Base-by-base conservation (phyloP, 2,888 invertebrate genomes). In the Leptothorax acervorum region DNA sequence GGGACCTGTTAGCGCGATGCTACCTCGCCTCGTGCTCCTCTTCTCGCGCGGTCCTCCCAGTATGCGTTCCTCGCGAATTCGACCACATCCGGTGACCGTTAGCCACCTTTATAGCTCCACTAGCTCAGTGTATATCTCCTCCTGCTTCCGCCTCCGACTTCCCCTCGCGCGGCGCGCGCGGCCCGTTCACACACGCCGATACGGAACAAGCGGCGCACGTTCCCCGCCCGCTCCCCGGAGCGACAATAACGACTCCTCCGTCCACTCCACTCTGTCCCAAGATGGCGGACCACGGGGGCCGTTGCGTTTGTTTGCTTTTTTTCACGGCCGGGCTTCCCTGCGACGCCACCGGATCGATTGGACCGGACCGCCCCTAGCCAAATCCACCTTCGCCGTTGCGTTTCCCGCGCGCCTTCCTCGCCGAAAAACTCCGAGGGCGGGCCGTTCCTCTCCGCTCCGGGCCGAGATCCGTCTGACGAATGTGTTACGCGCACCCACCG, bases 41-140 rank as follows among this genome's bases (percentile, higher is more conserved):
- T 71, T 91, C 88, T 89, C 85, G 86, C 88, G 89, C 86, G 85
- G 88, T 90, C 89, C 91, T 91, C 86, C 87, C 90, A 88, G 83
- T 87, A 83, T 85, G 85, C 82, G 85, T 88, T 75, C 82, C 88
- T 85, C 71, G 90, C 87, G 83, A 88, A 87, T 88, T 91, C 87
- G 87, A 85, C 92, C 91, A 93, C 93, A 93, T 93, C 90, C 93
- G 93, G 89, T 90, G 92, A 93, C 91, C 92, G 90, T 91, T 76
- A 88, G 91, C 85, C 91, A 91, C 91, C 90, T 9, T 78, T 78
- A 76, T 78, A 76, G 23, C 66, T n/a, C 28, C 28, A 11, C 6
- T 42, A 81, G 23, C 23, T 23, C 23, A 23, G 23, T 23, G 23
- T 42, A 35, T 6, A 6, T 35, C 35, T 6, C 68, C 60, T 66